Percentiles rank a stretch among this genome's conserved stretches.
phyloP scores from a whole-genome alignment of 2,113 vertebrate species.

The Chamaetylas fuelleborni region DNA sequence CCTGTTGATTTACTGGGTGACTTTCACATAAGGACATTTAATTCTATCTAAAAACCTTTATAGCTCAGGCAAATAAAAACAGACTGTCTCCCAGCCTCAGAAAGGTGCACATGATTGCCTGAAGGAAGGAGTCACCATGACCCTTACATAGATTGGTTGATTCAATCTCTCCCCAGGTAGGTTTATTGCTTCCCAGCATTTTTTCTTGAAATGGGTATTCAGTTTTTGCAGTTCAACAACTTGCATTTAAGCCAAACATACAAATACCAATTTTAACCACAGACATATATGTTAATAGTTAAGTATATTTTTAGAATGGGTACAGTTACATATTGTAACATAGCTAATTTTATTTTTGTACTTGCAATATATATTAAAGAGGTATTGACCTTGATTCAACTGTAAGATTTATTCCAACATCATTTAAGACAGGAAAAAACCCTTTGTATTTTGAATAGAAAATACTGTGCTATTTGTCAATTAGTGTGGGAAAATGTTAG shows the following conservation, averaged over 20 bases:
- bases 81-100: background rate
- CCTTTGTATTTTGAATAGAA: background rate
- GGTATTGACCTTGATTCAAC: background rate
- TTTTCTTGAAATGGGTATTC: background rate
- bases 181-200: background rate
- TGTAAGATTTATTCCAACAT: background rate
- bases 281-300: background rate
- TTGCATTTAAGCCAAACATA: background rate
- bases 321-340: background rate
- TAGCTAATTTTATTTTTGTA: background rate
- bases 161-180: background rate
- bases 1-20: background rate
- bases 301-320: background rate
- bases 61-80: background rate
- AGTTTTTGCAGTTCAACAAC: background rate
- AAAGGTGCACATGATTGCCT: accelerated
- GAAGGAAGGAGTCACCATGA: background rate
- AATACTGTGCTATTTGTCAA: background rate
- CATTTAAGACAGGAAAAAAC: background rate
- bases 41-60: background rate
- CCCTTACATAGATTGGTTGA: background rate
- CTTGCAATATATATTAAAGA: background rate
- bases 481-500: background rate
- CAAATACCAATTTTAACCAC: background rate
- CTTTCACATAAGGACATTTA: background rate